Evolutionary conservation across 2,797 vertebrate species (phyloP), one percentile per base, ranked within the genome.

Genomic region (Balearica regulorum): DNA sequence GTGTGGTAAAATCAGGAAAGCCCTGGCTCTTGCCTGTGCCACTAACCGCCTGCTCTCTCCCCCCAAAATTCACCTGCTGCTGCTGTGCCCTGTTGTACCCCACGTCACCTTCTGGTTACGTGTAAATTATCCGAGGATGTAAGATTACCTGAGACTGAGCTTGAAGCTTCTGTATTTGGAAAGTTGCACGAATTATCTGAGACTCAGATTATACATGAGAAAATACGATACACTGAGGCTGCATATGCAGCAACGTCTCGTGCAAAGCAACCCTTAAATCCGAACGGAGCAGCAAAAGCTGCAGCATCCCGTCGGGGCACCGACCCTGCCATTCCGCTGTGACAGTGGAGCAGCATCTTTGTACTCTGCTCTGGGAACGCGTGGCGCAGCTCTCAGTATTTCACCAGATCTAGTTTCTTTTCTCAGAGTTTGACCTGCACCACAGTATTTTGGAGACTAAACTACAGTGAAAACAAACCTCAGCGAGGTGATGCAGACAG

Each of bases 201-300:
- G 28, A 2, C 10, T 41, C 6, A 16, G 64, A 5, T 26, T 13
- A 17, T 1, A 19, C 20, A 1, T 0, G 12, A 43, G 28, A 10
- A 54, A 43, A 48, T 0, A 7, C 0, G 4, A 24, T 4, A 4
- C 9, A 0, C 41, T 1, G 44, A 31, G 65, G 37, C 39, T 72
- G 49, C 33, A 5, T 9, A 11, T 41, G 77, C 66, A 44, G 76
- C 64, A 6, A 8, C 0, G 4, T 3, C n/a, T 48, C 1, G 1
- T 17, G 18, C 53, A 54, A 12, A 43, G 24, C 35, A 24, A 20
- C 72, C 22, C 58, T 19, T 7, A 3, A 26, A 21, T n/a, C 10
- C 10, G 1, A n/a, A 8, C 0, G 20, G 54, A 69, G 39, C 58
- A 54, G 53, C 54, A 53, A 7, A 58, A 2, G 5, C 61, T 64